These are phyloP conservation scores for Phoxinus phoxinus DNA, from an alignment of 2,113 vertebrate genomes.

Conservation along the genomic window DNA sequence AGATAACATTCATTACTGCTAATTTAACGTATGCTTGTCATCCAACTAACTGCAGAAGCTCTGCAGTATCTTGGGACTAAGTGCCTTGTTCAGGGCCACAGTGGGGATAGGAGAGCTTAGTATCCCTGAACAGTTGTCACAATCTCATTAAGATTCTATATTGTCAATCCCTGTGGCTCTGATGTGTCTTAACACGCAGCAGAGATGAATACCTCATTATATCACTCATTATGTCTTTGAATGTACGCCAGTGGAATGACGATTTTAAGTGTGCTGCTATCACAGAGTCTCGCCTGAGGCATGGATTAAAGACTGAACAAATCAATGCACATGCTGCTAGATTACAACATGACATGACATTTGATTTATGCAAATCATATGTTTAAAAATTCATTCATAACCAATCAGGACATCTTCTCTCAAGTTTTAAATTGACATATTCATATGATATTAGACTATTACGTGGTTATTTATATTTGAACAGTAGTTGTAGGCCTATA, in stretches of 20 bases:
- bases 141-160: neutral
- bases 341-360: constrained; percentile 10
- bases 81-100: neutral
- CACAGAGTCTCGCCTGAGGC: neutral
- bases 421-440: neutral
- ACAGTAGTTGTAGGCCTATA: neutral
- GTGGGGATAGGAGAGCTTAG: neutral
- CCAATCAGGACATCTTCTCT: neutral
- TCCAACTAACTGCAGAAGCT: neutral
- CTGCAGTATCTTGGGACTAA: neutral
- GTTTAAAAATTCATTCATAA: neutral
- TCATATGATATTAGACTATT: neutral
- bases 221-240: neutral
- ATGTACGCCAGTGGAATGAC: neutral
- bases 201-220: neutral
- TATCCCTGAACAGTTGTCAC: neutral
- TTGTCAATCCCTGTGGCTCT: neutral
- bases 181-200: neutral
- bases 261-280: neutral
- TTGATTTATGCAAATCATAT: neutral
- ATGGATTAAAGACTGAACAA: neutral
- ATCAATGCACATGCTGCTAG: neutral
- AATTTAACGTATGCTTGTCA: neutral
- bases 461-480: neutral
- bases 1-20: neutral